Evolutionary conservation across 2,113 vertebrate species (phyloP), one percentile per base, ranked within the genome.

Genomic region (Accipiter virgatus): DNA sequence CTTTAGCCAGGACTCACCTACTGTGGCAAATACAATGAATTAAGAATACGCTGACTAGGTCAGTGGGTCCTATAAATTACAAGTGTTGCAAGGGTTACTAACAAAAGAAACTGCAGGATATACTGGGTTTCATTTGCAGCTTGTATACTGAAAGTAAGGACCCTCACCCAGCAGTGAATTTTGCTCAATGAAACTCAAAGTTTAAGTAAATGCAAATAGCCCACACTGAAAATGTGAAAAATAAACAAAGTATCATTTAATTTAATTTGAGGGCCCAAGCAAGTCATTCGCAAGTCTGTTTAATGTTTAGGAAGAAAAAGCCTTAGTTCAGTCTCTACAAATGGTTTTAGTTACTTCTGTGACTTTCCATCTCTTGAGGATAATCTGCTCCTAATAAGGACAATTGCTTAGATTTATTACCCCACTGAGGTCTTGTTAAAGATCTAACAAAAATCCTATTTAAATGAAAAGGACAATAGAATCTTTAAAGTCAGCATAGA

Each of bases 351-450:
- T 96, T 98, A 98, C 97, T 98, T 98, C 93, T 96, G 96, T 97
- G 97, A 98, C 97, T 97, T 97, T 94, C 50, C 66, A 90, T 97
- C 97, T 97, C 97, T 74, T 84, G 98, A 97, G 98, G 87, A 97
- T 98, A 97, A 98, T 98, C 96, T 98, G 89, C 90, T 97, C 90
- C 96, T 98, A 98, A 98, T 98, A 98, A 98, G 98, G 97, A 98
- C 98, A 97, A 96, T 97, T 98, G 97, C 96, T 98, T 93, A 98
- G 98, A 98, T 98, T 98, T 98, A 98, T 98, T 94, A 97, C 94
- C 95, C 98, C 97, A 97, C 88, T 50, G 98, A 98, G 98, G 97
- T 98, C 98, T 98, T 97, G 97, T 98, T 98, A 98, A 98, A 98
- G 97, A 98, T 97, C 95, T 97, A 97, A 97, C 94, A 98, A 97